These are phyloP conservation scores for Bos indicus DNA, from an alignment of 2,113 vertebrate genomes.

Conservation along the genomic window DNA sequence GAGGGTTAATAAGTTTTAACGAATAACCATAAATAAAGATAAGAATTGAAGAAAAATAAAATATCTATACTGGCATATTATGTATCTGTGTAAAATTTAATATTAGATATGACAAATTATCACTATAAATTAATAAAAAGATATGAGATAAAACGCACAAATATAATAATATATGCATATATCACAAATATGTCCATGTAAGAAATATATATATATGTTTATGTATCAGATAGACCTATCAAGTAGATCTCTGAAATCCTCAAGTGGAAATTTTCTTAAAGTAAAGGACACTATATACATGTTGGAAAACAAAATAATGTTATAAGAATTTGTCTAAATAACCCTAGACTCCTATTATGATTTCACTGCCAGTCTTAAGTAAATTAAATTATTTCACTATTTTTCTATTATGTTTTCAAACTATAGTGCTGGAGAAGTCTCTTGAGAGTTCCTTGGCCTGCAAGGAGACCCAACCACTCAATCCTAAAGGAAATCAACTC, in stretches of 20 bases:
- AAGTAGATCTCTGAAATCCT: neutral
- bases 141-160: neutral
- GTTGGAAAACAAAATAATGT: neutral
- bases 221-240: neutral
- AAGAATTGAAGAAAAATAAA: neutral
- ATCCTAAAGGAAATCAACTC: neutral
- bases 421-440: neutral
- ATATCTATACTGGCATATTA: neutral
- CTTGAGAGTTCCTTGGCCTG: neutral
- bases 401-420: neutral
- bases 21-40: neutral
- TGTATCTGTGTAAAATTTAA: neutral
- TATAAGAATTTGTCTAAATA: neutral
- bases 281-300: neutral
- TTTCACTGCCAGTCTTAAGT: neutral
- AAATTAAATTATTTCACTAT: neutral
- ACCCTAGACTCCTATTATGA: neutral
- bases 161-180: neutral
- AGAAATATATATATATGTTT: neutral
- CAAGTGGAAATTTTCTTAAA: neutral
- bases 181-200: neutral
- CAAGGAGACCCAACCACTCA: neutral
- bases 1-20: neutral
- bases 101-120: neutral
- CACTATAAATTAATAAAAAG: neutral